These are phyloP conservation scores for Agonopterix alstromeriana DNA, from an alignment of 2,888 invertebrate species.

Conservation along the genomic window DNA sequence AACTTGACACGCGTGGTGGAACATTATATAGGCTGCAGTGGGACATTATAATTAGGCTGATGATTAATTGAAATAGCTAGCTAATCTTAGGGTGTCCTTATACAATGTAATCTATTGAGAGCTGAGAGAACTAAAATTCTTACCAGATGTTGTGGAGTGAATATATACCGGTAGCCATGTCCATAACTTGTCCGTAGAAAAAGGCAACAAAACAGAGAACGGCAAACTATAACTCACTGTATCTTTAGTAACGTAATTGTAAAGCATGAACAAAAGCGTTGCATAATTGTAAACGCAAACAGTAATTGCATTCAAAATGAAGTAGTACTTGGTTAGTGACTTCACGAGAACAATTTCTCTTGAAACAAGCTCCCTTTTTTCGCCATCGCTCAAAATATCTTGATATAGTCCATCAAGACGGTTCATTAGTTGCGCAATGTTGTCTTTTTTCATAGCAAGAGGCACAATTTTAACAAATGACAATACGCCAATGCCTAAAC, in stretches of 20 bases:
- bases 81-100: no score
- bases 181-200: constrained; percentile 38
- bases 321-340: constrained; percentile 42
- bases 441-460: constrained; percentile 11
- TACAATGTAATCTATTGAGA: no score
- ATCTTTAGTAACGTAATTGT: constrained; percentile 28
- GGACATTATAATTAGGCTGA: no score
- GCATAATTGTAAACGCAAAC: constrained; percentile 56
- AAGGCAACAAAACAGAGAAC: constrained; percentile 46
- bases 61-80: no score
- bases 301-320: constrained; percentile 41
- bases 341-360: constrained; percentile 33
- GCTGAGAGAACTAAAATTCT: constrained; percentile 12
- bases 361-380: constrained; percentile 27
- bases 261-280: constrained; percentile 35
- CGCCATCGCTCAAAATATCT: constrained; percentile 24
- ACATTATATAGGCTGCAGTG: no score
- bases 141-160: constrained; percentile 40
- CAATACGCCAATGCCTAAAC: constrained; percentile 37
- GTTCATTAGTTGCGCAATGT: constrained; percentile 32
- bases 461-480: constrained; percentile 34
- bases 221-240: constrained; percentile 37
- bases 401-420: constrained; percentile 29
- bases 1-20: no score
- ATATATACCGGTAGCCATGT: constrained; percentile 42